Base-by-base conservation (phyloP, 2,888 invertebrate species). In the Temnothorax unifasciatus region DNA sequence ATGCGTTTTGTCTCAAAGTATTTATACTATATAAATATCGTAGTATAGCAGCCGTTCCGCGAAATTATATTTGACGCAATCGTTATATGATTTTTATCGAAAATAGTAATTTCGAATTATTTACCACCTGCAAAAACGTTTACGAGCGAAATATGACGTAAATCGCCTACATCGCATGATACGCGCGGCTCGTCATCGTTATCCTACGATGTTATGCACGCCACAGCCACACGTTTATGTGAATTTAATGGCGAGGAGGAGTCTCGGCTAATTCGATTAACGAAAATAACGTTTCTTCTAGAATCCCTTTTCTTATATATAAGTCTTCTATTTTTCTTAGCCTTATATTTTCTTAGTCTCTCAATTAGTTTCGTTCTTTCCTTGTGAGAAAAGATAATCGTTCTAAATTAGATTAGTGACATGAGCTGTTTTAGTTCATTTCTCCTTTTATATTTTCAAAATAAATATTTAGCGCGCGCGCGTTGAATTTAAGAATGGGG, bases 131-230 rank as follows among this genome's bases (percentile, higher is more conserved):
- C 44, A 74, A 57, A 74, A 41, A n/a, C 47, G 2, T 61, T 50
- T 50, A 47, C 63, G 47, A 63, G 34, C 63, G 11, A 63, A 63
- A 50, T 41, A 63, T 75, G 47, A 63, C 50, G 21, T 21, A 41
- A 75, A 50, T 47, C 61, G 34, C 47, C 34, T 50, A 50, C 34
- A 18, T 75, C 21, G 38, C 63, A 50, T 75, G 63, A 75, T 21
- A 74, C 29, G 59, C 74, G n/a, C 74, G 18, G 21, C 61, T 47
- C 34, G 63, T 50, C 63, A 50, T 63, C 63, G 38, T 63, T 75
- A 75, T 6, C 21, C 34, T n/a, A 38, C 34, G 34, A 75, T 15
- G 63, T 63, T 75, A 25, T 63, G 63, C 75, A 75, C 75, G 61
- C 75, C 18, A 63, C 34, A 21, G 34, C 34, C 61, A 34, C 61